phyloP scores from a whole-genome alignment of 2,888 invertebrate genomes.

The Caenorhabditis doughertyi region DNA sequence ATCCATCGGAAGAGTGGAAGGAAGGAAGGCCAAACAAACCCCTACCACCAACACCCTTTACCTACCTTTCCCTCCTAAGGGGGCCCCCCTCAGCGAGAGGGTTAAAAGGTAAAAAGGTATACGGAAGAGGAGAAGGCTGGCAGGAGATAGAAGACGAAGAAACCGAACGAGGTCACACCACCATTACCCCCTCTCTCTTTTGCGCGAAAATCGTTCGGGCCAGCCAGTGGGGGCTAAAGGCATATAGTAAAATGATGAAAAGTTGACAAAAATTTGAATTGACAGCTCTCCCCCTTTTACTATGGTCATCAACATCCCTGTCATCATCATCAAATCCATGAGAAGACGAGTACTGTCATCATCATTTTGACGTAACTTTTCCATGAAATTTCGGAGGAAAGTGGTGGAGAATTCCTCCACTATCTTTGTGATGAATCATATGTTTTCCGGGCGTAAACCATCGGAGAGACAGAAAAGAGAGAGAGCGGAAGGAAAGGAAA shows the following conservation, averaged over 20 bases:
- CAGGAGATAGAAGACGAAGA: neutral
- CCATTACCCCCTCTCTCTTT: constrained; percentile 30
- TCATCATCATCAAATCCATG: constrained; percentile 5
- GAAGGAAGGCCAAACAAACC: constrained; percentile 57
- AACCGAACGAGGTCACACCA: constrained; percentile 46
- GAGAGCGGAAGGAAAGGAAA: neutral
- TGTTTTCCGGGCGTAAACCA: neutral
- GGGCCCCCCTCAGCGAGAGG: no score
- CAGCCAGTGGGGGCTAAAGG: neutral
- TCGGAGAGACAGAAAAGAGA: neutral
- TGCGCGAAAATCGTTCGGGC: constrained; percentile 31
- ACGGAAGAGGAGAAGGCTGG: neutral
- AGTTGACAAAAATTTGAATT: constrained; percentile 55
- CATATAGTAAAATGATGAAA: neutral
- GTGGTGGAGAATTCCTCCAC: neutral
- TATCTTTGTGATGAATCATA: neutral
- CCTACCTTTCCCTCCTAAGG: no score
- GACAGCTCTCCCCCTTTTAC: no score
- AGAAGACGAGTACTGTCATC: no score
- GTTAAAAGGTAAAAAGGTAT: constrained; percentile 15
- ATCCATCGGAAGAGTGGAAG: neutral
- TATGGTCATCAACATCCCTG: neutral
- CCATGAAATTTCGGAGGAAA: neutral
- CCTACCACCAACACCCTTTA: constrained; percentile 18
- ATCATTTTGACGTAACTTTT: constrained; percentile 10